Evolutionary conservation across 2,888 invertebrate species (phyloP).

Genomic region (Cryptus viduatorius): DNA sequence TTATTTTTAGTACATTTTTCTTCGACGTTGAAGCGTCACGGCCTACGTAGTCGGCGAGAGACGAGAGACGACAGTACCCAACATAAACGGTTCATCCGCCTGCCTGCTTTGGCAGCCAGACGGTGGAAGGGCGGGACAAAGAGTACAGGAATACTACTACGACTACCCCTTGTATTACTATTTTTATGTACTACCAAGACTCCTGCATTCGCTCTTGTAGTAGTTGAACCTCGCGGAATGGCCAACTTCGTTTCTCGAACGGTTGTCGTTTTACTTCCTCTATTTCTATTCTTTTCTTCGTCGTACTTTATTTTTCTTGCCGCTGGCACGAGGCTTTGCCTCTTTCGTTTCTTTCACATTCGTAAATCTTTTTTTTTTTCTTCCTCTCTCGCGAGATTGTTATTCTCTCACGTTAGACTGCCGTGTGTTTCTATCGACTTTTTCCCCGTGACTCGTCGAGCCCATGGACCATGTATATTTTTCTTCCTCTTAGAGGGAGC

Average conservation of each 20-base stretch:
- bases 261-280: constrained; percentile 31
- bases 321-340: constrained; percentile 38
- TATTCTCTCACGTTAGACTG: constrained; percentile 11
- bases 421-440: constrained; percentile 15
- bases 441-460: constrained; percentile 18
- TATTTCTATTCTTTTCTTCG: constrained; percentile 14
- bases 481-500: not conserved
- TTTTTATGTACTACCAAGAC: constrained; percentile 21
- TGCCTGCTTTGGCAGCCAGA: constrained; percentile 22
- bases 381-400: not conserved
- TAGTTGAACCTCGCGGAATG: constrained; percentile 68
- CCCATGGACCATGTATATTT: constrained; percentile 5
- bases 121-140: constrained; percentile 34
- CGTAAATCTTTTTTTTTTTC: not conserved
- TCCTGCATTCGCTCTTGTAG: constrained; percentile 6
- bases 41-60: not conserved
- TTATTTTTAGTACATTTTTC: constrained; percentile 14
- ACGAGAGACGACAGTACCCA: constrained; percentile 23
- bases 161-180: not conserved
- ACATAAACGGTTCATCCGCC: constrained; percentile 45
- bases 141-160: constrained; percentile 23
- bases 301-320: constrained; percentile 31
- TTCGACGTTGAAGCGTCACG: not conserved
- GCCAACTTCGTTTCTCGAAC: constrained; percentile 68
- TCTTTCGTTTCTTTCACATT: constrained; percentile 29